These are phyloP conservation scores for Alfaro cultratus DNA, from an alignment of 2,797 vertebrate genomes.

Conservation along the genomic window DNA sequence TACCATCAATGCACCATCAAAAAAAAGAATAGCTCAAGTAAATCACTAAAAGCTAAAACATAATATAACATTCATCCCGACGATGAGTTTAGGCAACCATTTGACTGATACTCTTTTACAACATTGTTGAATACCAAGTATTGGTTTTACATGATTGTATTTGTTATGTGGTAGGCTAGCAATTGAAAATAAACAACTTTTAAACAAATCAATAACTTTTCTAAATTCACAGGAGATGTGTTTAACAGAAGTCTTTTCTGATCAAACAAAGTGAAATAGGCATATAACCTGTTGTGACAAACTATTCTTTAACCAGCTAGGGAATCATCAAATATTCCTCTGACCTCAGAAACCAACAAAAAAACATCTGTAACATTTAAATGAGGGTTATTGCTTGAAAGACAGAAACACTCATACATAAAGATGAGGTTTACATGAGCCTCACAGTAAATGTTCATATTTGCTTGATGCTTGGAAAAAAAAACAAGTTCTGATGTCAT, in stretches of 20 bases:
- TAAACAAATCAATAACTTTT: not conserved
- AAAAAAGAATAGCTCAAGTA: not conserved
- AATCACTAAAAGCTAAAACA: not conserved
- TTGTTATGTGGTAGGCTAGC: not conserved
- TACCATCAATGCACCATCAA: not conserved
- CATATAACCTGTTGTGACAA: constrained; percentile 8
- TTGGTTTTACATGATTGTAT: not conserved
- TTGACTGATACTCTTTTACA: not conserved
- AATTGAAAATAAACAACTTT: not conserved
- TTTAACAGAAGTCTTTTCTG: not conserved
- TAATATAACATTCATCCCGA: not conserved
- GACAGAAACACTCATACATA: constrained; percentile 52
- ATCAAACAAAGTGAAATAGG: not conserved
- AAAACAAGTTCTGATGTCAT: constrained; percentile 19
- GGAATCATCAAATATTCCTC: constrained; percentile 8
- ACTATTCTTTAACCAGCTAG: constrained; percentile 21
- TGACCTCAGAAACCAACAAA: constrained; percentile 13
- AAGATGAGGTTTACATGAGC: constrained; percentile 15
- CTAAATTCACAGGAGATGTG: constrained; percentile 2
- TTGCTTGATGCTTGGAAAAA: constrained; percentile 4
- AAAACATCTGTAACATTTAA: constrained; percentile 43
- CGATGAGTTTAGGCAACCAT: not conserved
- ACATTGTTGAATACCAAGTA: not conserved
- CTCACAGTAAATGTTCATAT: constrained; percentile 26
- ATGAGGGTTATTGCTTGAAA: constrained; percentile 81